Conservation (phyloP, 2,797 vertebrate species). For the Rhabdomys pumilio region DNA sequence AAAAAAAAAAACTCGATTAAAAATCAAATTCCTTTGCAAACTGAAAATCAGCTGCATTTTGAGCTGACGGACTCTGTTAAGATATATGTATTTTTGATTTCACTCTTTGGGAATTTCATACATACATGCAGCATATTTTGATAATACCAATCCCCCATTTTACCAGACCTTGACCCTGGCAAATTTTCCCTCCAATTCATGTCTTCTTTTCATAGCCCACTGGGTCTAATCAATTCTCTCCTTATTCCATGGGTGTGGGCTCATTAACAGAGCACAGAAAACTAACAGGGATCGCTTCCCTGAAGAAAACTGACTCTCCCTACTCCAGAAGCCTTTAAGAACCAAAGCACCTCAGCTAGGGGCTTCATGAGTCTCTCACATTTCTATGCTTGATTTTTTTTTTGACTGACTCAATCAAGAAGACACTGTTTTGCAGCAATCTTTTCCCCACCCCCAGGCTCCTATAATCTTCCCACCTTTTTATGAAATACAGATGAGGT, state of each 20-base stretch:
- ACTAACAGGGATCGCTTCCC: background rate
- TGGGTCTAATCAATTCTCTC: background rate
- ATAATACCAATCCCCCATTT: background rate
- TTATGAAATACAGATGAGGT: background rate
- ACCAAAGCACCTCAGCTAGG: background rate
- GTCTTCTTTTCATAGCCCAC: background rate
- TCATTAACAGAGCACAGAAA: background rate
- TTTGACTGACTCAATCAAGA: background rate
- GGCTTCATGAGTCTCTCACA: background rate
- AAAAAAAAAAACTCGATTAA: background rate
- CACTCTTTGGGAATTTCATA: too few relatives aligned
- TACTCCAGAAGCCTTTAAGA: background rate
- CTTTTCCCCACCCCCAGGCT: too few relatives aligned
- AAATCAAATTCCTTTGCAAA: background rate
- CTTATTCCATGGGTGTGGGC: background rate
- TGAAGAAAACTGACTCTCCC: too few relatives aligned
- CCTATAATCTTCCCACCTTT: background rate
- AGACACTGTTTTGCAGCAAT: background rate
- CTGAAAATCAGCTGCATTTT: background rate
- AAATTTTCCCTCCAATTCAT: background rate
- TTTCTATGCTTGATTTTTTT: background rate
- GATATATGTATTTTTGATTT: background rate
- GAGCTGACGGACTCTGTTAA: background rate
- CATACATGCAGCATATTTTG: background rate
- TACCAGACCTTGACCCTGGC: background rate